phyloP scores from a whole-genome alignment of 2,113 vertebrate genomes.

The Hemicordylus capensis region DNA sequence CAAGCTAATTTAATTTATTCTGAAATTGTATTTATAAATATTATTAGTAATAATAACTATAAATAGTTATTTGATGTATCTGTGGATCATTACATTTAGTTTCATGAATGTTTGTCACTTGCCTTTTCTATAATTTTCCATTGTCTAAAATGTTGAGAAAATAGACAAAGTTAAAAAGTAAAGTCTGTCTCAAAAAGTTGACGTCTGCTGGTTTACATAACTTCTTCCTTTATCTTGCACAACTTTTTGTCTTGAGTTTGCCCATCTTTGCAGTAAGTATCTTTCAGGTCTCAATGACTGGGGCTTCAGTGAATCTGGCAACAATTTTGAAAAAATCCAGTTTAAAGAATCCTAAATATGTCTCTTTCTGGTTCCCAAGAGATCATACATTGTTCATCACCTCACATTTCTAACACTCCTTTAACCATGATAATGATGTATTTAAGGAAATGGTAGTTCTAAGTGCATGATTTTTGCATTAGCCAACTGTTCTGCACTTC shows the following conservation, averaged over 20 bases:
- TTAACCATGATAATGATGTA: neutral
- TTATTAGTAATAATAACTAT: too few species aligned
- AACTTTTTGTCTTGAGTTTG: neutral
- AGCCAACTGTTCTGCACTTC: neutral
- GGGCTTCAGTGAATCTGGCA: neutral
- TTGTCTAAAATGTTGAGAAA: too few species aligned
- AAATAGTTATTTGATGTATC: too few species aligned
- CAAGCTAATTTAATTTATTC: too few species aligned
- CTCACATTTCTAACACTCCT: neutral
- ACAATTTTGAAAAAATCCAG: neutral
- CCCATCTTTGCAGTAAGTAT: neutral
- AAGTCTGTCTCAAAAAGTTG: neutral
- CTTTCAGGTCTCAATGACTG: neutral
- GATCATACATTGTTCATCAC: neutral
- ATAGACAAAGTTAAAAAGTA: too few species aligned
- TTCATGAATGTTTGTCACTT: too few species aligned
- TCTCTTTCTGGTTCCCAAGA: neutral
- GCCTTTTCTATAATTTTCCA: too few species aligned
- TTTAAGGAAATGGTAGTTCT: constrained; percentile 25
- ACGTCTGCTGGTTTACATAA: neutral
- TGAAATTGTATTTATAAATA: too few species aligned
- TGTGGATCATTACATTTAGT: too few species aligned
- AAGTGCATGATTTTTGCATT: constrained; percentile 16
- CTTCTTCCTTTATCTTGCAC: too few species aligned
- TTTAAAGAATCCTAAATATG: neutral